Base-by-base conservation (phyloP, 1,140 invertebrate genomes). In the Conus ventricosus region DNA sequence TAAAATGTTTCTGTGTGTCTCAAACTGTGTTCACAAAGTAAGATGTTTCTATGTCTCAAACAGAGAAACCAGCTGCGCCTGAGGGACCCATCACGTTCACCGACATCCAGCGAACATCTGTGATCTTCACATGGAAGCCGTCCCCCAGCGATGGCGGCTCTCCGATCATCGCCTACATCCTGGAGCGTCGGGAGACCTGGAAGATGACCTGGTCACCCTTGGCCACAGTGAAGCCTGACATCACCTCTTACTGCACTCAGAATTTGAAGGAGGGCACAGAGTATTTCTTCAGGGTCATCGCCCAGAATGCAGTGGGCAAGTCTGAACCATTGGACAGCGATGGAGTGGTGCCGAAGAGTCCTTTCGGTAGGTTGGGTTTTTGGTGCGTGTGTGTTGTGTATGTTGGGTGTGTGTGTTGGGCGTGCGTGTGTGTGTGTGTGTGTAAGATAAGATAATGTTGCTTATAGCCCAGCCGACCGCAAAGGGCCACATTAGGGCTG, bases 261-360 rank as follows among this genome's bases (percentile, higher is more conserved):
- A 93, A 93, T 93, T 95, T 99, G 54, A 97, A 97, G 87, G 98
- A 99, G 87, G 92, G 90, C 78, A 98, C 99, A 93, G 98, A 99
- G 95, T 99, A 99, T 93, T 96, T 99, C 92, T 99, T 99, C 97
- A 96, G 99, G 83, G 97, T 99, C 0, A 98, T 97, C 94, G 99
- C 99, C 0, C 97, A 99, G 95, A 99, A 99, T 95, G 97, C 99
- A 7, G 99, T 99, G 94, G 99, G 99, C 53, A 96, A 98, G 86
- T 99, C 98, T 51, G 98, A 99, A 91, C 97, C 99, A 5, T 98
- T 92, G 97, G 98, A 91, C 96, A 97, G 97, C 11, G 96, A 97
- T 27, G 94, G 98, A 39, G 96, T 99, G 20, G 97, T 97, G 53
- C 96, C 97, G 67, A 93, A 94, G 87, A 94, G 93, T 92, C 91